A percentile compares a stretch with the other conserved stretches of the same genome.
phyloP scores from a whole-genome alignment of 1,140 invertebrate genomes.

The Steinernema khuongi region DNA sequence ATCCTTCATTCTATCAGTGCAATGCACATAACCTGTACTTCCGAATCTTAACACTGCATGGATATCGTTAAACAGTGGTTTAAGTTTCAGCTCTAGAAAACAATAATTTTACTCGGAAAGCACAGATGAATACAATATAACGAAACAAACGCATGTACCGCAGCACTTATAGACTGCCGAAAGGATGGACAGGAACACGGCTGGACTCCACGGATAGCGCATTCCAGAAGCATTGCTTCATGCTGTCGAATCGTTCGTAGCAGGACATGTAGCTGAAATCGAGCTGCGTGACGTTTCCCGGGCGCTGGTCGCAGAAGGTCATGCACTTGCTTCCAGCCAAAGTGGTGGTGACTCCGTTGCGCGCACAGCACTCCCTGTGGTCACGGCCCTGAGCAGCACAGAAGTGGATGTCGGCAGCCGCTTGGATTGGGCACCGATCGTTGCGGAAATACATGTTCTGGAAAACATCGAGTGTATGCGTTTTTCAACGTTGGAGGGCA shows the following conservation, averaged over 20 bases:
- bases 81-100: no score
- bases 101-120: no score
- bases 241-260: conserved; percentile 57
- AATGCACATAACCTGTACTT: no score
- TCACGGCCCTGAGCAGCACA: conserved; percentile 47
- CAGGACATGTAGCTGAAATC: conserved; percentile 53
- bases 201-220: not conserved
- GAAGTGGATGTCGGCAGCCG: conserved; percentile 50
- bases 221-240: conserved; percentile 37
- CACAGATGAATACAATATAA: no score
- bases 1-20: no score
- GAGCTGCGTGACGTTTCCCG: conserved; percentile 52
- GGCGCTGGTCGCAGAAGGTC: conserved; percentile 48
- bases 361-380: conserved; percentile 38
- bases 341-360: conserved; percentile 47
- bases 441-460: conserved; percentile 37
- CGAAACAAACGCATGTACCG: no score
- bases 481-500: not conserved
- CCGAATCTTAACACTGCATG: no score
- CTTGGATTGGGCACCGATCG: conserved; percentile 46
- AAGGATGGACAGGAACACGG: not conserved
- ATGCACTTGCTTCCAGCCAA: conserved; percentile 43
- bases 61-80: no score
- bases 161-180: not conserved
- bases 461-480: no score